Evolutionary conservation across 1,140 invertebrate species (phyloP).

Genomic region (Cardiocondyla obscurior): DNA sequence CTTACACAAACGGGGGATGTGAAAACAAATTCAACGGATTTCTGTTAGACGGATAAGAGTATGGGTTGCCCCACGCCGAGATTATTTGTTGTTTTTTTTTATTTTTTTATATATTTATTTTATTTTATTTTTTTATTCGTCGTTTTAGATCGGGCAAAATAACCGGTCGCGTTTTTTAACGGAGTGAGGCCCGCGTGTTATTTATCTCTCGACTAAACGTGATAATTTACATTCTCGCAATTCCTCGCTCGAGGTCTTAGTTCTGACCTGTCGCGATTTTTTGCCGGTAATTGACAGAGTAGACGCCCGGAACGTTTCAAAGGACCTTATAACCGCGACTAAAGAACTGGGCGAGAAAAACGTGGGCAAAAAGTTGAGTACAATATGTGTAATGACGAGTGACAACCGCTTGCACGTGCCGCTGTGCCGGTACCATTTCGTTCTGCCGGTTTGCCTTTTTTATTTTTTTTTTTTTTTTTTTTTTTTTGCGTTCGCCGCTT

Average conservation of each 20-base stretch:
- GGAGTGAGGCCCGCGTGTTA: slow-evolving; percentile 63
- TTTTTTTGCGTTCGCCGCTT: neutral
- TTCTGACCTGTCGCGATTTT: slow-evolving; percentile 64
- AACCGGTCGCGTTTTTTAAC: slow-evolving; percentile 49
- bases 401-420: slow-evolving; percentile 14
- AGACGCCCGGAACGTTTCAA: slow-evolving; percentile 62
- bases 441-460: slow-evolving; percentile 13
- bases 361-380: slow-evolving; percentile 12
- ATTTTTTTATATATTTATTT: no score
- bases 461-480: no score
- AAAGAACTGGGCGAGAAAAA: slow-evolving; percentile 25
- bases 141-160: slow-evolving; percentile 11
- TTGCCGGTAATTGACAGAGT: slow-evolving; percentile 77
- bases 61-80: neutral
- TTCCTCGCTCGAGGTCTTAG: slow-evolving; percentile 26
- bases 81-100: slow-evolving; percentile 29
- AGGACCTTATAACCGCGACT: slow-evolving; percentile 25
- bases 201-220: slow-evolving; percentile 69
- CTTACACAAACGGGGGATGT: slow-evolving; percentile 1
- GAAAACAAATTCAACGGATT: slow-evolving; percentile 7
- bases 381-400: slow-evolving; percentile 34
- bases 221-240: slow-evolving; percentile 73
- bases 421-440: slow-evolving; percentile 25
- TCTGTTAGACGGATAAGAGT: slow-evolving; percentile 33
- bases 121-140: slow-evolving; percentile 33